Evolutionary conservation across 2,888 invertebrate species (phyloP), one percentile per base, ranked within the genome.

Genomic region (Ophioninae sp.): DNA sequence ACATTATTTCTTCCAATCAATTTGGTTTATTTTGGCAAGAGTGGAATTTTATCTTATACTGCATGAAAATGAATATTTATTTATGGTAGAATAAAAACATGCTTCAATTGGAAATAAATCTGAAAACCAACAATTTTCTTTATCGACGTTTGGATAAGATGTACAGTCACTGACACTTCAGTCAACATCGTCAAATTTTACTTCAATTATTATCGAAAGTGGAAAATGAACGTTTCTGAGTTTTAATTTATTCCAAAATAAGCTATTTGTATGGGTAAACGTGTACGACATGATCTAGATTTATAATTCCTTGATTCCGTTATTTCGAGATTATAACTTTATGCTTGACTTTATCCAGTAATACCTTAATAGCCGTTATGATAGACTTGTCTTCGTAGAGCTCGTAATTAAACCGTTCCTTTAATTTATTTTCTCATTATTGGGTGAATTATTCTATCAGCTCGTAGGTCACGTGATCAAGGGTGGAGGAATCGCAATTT

Each of bases 391-490:
- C 17, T 3, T 51, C 51, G 51, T 6, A 51, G 5, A 51, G 10
- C 10, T 44, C 8, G 44, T 10, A 51, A 10, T 13, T 1, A 51
- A 51, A 51, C 51, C 13, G 13, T 51, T 10, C 3, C 3, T 10
- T 72, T 1, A 9, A 20, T 59, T 22, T 59, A 20, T 22, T 59
- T 59, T 2, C 30, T 63, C 65, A 44, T n/a, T 73, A n/a, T 51
- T 22, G 51, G 13, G 5, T 20, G 23, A 64, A 22, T 10, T 2
- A 44, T 78, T 10, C 20, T 65, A 93, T 93, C 93, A 97, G 97
- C 93, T 97, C 87, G 97, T 97, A 6, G 96, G 96, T 0, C 96
- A 97, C 90, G 93, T 95, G 39, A 96, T 97, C 88, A 96, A 96
- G 88, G 95, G 96, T 13, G 96, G 96, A 71, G 97, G 97, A 71